phyloP scores from a whole-genome alignment of 2,113 vertebrate genomes.

The Vulpes vulpes region DNA sequence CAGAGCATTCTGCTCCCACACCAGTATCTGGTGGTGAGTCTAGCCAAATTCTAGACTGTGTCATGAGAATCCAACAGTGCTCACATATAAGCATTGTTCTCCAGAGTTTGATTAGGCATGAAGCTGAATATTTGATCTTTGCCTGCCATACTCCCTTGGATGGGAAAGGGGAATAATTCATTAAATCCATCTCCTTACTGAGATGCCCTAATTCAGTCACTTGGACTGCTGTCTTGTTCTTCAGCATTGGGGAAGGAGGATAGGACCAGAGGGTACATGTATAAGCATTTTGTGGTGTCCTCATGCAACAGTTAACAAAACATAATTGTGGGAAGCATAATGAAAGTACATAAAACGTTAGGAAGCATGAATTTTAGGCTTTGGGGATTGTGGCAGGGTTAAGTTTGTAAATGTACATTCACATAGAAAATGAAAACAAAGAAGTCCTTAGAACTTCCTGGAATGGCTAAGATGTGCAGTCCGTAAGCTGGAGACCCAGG shows the following conservation, averaged over 20 bases:
- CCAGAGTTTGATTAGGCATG: not conserved
- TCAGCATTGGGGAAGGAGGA: not conserved
- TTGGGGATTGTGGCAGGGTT: not conserved
- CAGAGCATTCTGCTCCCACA: not conserved
- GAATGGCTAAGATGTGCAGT: not conserved
- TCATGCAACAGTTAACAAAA: not conserved
- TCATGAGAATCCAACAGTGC: not conserved
- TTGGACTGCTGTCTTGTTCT: not conserved
- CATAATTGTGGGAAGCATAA: not conserved
- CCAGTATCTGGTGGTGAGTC: not conserved
- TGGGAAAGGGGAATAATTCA: not conserved
- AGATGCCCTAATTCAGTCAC: not conserved
- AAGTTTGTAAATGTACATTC: conserved; percentile 25
- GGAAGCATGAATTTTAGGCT: not conserved
- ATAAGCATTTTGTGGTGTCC: not conserved
- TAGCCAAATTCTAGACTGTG: not conserved
- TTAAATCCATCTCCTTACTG: not conserved
- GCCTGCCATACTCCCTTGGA: not conserved
- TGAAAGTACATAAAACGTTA: not conserved
- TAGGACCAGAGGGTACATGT: not conserved
- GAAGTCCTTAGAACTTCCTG: not conserved
- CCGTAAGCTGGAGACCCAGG: no score
- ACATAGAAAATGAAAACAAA: conserved; percentile 25
- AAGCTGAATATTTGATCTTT: not conserved
- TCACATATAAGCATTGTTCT: not conserved